These are phyloP conservation scores for Callospermophilus lateralis DNA, from an alignment of 2,113 vertebrate genomes.

Conservation along the genomic window DNA sequence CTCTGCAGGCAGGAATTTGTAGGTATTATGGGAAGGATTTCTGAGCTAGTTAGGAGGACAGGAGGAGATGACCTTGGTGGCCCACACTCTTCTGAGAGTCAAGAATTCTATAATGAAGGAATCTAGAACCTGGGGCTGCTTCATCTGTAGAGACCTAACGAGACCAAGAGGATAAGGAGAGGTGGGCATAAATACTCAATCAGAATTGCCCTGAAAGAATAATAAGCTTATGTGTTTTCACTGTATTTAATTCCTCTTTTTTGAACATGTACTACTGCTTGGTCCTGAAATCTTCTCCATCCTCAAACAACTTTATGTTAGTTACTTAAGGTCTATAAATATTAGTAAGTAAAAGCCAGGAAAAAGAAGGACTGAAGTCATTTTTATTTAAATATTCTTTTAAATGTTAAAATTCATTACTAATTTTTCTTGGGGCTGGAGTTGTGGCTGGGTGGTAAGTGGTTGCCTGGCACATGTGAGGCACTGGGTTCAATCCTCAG, in stretches of 20 bases:
- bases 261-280: background rate
- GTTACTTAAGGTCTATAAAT: background rate
- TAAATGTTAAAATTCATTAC: slow-evolving; percentile 9
- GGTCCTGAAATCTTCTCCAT: background rate
- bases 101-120: background rate
- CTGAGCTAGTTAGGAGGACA: background rate
- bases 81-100: background rate
- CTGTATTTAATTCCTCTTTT: background rate
- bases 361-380: background rate
- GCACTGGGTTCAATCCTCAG: no score
- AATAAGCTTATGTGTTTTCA: background rate
- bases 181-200: background rate
- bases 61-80: background rate
- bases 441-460: no score
- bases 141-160: background rate
- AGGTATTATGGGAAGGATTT: background rate
- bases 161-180: background rate
- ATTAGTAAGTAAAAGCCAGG: background rate
- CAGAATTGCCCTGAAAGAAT: background rate
- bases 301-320: background rate
- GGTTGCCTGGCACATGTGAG: no score
- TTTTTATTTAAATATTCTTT: background rate
- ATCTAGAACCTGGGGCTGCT: background rate
- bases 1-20: background rate
- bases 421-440: background rate